Conservation (phyloP, 2,797 vertebrate genomes). For the Lepus townsendii region DNA sequence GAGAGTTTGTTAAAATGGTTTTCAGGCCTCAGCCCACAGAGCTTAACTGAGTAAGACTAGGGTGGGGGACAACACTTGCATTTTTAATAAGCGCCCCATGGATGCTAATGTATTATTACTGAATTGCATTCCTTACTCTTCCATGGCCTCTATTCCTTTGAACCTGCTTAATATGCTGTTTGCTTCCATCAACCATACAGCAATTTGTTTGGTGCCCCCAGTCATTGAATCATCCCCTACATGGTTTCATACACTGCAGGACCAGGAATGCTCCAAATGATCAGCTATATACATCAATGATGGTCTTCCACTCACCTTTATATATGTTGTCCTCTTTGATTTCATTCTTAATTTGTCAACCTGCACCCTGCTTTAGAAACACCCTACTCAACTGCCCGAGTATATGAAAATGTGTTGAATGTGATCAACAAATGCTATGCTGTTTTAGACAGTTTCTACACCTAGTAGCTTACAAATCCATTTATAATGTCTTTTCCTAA, state of each 20-base stretch:
- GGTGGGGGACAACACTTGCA: background rate
- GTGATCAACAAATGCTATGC: background rate
- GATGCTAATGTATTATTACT: background rate
- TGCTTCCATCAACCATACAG: background rate
- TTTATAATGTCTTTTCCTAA: background rate
- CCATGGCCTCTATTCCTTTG: background rate
- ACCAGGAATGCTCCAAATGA: too few species aligned
- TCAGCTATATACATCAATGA: rapidly evolving
- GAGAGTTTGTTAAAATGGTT: background rate
- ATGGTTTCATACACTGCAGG: background rate
- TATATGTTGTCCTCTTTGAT: background rate
- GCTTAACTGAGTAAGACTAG: background rate
- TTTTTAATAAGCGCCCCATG: background rate
- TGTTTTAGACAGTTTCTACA: background rate
- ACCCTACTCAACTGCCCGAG: background rate
- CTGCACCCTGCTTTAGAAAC: background rate
- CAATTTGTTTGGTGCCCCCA: background rate
- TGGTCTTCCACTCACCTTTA: background rate
- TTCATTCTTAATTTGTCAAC: background rate
- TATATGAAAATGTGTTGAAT: background rate
- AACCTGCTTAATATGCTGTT: background rate
- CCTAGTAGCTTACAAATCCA: background rate
- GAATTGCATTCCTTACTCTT: background rate
- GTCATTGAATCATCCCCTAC: background rate
- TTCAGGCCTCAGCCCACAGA: background rate